Base-by-base conservation (phyloP, 2,113 vertebrate genomes). In the Atherinomorus stipes region DNA sequence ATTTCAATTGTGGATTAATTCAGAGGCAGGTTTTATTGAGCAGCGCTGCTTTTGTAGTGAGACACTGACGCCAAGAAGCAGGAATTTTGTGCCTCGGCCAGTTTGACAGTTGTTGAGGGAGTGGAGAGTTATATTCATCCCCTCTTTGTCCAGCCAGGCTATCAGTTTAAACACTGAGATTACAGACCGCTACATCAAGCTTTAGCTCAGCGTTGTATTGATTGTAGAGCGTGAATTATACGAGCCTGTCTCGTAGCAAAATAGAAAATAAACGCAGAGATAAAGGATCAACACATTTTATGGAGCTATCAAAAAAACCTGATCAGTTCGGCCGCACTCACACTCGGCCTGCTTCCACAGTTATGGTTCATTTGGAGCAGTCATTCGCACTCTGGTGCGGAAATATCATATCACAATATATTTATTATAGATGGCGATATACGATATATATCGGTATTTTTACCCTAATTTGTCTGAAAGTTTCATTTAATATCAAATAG, bases 31-130 rank as follows among this genome's bases (percentile, higher is more conserved):
- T 75, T 74, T 64, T 50, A 22, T 22, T 71, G 54, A 76, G 67
- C 57, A 62, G 59, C 59, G 47, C 63, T 38, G 49, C 38, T 79
- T 67, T 74, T 50, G 61, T n/a, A 47, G 42, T 12, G 22, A n/a
- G 22, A 25, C 15, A 61, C 13, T 25, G 58, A 61, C 18, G 37
- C 58, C 58, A 19, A 25, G 38, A 52, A 64, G 61, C 7, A 75
- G 68, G 31, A 34, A 52, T 65, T 44, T 69, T 56, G 53, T 64
- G 64, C 21, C 9, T 15, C 2, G 19, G 37, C 56, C 71, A 73
- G 23, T 61, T 25, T 61, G 22, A 61, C 58, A 61, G 58, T 62
- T 78, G 66, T 54, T 58, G 64, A 81, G 56, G 71, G 42, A 67
- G 52, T 40, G 58, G 58, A 56, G 69, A 31, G 60, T 26, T 51